These are phyloP conservation scores for Sesamia inferens DNA, from an alignment of 2,888 invertebrate genomes.

Conservation along the genomic window DNA sequence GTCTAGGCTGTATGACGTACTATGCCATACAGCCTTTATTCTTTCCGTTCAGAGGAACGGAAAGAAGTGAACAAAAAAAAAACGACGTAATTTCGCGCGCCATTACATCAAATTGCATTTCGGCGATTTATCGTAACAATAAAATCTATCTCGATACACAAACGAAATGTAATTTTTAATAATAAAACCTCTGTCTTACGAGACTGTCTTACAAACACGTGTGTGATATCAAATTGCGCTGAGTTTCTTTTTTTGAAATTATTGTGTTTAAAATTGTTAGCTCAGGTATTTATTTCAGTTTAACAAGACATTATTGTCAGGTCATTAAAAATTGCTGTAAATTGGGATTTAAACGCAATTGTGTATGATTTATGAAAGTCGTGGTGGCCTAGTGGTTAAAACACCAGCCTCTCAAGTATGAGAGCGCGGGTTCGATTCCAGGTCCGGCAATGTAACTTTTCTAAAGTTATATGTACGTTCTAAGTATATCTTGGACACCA, in stretches of 20 bases:
- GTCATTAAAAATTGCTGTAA: neutral
- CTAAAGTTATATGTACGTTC: too few species aligned
- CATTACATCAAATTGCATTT: neutral
- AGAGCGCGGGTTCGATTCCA: too few species aligned
- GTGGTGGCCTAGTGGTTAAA: too few species aligned
- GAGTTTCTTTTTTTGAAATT: constrained; percentile 5
- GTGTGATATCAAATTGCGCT: constrained; percentile 21
- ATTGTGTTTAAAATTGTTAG: constrained; percentile 12
- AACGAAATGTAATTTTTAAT: constrained; percentile 18
- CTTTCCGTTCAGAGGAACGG: too few species aligned
- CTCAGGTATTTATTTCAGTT: neutral
- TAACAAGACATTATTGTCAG: neutral
- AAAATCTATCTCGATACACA: neutral
- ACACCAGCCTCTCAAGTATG: too few species aligned
- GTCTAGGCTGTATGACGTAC: too few species aligned
- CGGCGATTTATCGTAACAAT: neutral
- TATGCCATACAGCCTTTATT: too few species aligned
- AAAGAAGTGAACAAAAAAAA: too few species aligned
- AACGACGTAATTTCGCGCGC: too few species aligned
- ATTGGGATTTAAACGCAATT: neutral
- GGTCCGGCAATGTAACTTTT: too few species aligned
- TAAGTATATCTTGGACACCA: too few species aligned
- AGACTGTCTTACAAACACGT: constrained; percentile 20
- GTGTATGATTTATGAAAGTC: neutral
- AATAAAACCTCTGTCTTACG: constrained; percentile 15